phyloP scores from a whole-genome alignment of 2,113 vertebrate genomes.

The Triplophysa rosa region DNA sequence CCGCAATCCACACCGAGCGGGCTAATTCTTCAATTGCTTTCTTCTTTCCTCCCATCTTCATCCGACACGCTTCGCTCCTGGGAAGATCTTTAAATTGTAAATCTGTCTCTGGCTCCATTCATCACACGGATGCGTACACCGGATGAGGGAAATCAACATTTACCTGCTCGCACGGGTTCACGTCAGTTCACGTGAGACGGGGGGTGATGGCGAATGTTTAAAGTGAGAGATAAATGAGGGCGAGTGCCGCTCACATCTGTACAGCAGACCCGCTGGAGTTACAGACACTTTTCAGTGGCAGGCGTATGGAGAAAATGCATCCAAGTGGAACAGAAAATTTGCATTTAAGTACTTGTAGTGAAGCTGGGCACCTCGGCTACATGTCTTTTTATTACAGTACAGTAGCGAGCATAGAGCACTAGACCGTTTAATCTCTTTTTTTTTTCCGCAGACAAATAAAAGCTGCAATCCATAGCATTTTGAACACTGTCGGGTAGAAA shows the following conservation, averaged over 20 bases:
- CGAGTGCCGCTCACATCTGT: neutral
- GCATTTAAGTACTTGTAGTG: neutral
- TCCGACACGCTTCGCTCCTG: neutral
- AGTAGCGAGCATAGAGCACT: too few relatives aligned
- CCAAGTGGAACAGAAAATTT: neutral
- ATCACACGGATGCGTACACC: constrained; percentile 8
- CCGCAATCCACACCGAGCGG: too few relatives aligned
- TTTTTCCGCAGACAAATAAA: too few relatives aligned
- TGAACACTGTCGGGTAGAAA: too few relatives aligned
- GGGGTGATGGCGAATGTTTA: neutral
- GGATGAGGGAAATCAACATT: neutral
- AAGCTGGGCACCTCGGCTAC: too few relatives aligned
- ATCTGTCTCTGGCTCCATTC: constrained; percentile 6
- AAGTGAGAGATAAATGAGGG: neutral
- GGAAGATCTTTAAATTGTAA: constrained; percentile 2
- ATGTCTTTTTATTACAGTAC: too few relatives aligned
- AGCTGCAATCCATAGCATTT: too few relatives aligned
- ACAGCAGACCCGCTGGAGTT: neutral
- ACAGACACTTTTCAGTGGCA: neutral
- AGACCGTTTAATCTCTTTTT: too few relatives aligned
- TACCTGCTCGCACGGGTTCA: constrained; percentile 17
- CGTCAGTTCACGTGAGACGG: neutral
- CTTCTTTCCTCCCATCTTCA: neutral
- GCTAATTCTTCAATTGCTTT: too few relatives aligned
- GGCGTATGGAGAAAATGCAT: neutral